Base-by-base conservation (phyloP, 1,140 invertebrate species). In the Cyphomyrmex costatus region DNA sequence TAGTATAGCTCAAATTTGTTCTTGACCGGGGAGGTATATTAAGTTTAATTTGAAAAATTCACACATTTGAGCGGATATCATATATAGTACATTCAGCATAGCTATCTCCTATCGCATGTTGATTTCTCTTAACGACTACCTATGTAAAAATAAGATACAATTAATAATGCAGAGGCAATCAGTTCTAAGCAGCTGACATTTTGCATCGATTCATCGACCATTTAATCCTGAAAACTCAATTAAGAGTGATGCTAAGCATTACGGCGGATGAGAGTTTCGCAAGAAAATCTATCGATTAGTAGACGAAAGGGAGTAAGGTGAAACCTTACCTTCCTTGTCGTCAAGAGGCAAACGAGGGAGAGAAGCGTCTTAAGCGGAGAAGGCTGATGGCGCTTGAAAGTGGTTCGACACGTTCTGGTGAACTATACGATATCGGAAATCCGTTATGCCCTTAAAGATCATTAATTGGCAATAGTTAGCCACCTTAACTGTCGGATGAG, bases 371-470 rank as follows among this genome's bases (percentile, higher is more conserved):
- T 73, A 27, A 60, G n/a, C 53, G 79, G 79, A 49, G 79, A 61
- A 83, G n/a, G 36, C 79, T 83, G 79, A 73, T 74, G 79, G 79
- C 53, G 53, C 63, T 83, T 49, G 79, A 74, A 83, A 83, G 79
- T 73, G 68, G 53, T 60, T 73, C 68, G 36, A 74, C 83, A 89
- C 87, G 80, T 85, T 77, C 79, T 86, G 73, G 65, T 66, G 88
- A 88, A 86, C 86, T 92, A 88, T 86, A 80, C 85, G 88, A 91
- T 91, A 92, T 92, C 86, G 89, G 68, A 91, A 87, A 80, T 88
- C 91, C 88, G 91, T 91, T 91, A 91, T 86, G 56, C 65, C 49
- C 51, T 82, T 71, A 84, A 65, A 85, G 89, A 88, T 70, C 84
- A 79, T 83, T 89, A 90, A 92, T 92, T 90, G 89, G 77, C 76